These are phyloP conservation scores for Cheilosia soror DNA, from an alignment of 2,888 invertebrate species.

Conservation along the genomic window DNA sequence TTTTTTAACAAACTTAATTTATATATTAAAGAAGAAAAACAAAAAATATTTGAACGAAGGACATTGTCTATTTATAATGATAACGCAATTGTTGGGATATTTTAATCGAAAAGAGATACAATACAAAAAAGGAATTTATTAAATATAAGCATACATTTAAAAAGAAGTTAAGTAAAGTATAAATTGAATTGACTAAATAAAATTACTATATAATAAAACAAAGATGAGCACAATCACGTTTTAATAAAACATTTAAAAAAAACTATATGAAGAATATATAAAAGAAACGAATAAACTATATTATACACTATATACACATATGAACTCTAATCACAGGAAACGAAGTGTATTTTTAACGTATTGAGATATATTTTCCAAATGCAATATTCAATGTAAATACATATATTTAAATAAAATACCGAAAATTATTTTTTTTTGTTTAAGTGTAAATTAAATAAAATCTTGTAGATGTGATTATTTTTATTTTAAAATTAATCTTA, in stretches of 20 bases:
- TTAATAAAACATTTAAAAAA: slow-evolving; percentile 74
- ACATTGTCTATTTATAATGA: slow-evolving; percentile 56
- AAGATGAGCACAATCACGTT: slow-evolving; percentile 83
- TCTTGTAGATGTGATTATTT: slow-evolving; percentile 68
- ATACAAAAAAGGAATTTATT: slow-evolving; percentile 76
- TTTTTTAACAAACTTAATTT: slow-evolving; percentile 26
- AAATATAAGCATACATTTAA: slow-evolving; percentile 73
- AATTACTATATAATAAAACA: slow-evolving; percentile 64
- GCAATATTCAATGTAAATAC: slow-evolving; percentile 71
- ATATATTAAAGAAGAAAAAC: slow-evolving; percentile 1
- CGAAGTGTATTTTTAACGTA: slow-evolving; percentile 67
- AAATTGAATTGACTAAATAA: slow-evolving; percentile 62
- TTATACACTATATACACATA: slow-evolving; percentile 45
- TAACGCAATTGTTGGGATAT: slow-evolving; percentile 70
- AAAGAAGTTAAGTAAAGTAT: slow-evolving; percentile 33
- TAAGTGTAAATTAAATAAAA: slow-evolving; percentile 48
- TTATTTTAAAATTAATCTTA: slow-evolving; percentile 52
- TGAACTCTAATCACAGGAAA: slow-evolving; percentile 63
- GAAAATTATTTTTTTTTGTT: slow-evolving; percentile 7
- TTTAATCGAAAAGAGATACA: slow-evolving; percentile 71
- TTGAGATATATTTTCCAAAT: slow-evolving; percentile 68
- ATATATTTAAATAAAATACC: slow-evolving; percentile 18
- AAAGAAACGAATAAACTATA: slow-evolving; percentile 75
- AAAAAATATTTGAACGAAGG: slow-evolving; percentile 38
- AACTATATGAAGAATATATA: slow-evolving; percentile 73